Evolutionary conservation across 2,797 vertebrate genomes (phyloP).

Genomic region (Rhodeus uyekii): DNA sequence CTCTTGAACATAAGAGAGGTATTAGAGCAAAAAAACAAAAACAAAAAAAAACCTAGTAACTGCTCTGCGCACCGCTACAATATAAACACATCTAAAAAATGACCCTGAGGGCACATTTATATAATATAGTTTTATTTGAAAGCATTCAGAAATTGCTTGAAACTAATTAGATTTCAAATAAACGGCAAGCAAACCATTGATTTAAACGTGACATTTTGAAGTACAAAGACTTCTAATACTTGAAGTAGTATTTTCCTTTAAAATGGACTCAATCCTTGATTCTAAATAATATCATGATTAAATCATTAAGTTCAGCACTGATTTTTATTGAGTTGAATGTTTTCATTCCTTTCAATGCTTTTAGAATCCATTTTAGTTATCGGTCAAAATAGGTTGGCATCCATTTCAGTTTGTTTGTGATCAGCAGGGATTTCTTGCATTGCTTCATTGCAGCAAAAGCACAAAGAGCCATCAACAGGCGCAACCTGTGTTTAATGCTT

Average conservation of each 20-base stretch:
- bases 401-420: background rate
- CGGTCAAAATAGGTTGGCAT: background rate
- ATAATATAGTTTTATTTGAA: background rate
- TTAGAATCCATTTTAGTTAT: background rate
- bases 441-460: background rate
- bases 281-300: background rate
- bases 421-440: background rate
- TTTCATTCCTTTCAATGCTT: background rate
- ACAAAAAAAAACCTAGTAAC: too few species aligned
- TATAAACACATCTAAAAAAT: background rate
- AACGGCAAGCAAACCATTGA: background rate
- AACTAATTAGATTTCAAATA: too few species aligned
- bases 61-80: too few species aligned
- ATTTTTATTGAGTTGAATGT: background rate
- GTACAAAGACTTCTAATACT: too few species aligned
- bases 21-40: too few species aligned
- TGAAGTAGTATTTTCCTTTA: background rate
- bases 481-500: constrained; percentile 7
- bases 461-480: background rate
- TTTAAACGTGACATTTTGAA: background rate
- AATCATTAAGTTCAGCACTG: background rate
- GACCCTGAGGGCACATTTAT: background rate
- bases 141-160: too few species aligned
- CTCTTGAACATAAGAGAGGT: too few species aligned
- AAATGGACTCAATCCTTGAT: background rate